Evolutionary conservation across 1,140 invertebrate genomes (phyloP).

Genomic region (Meloidogyne floridensis): DNA sequence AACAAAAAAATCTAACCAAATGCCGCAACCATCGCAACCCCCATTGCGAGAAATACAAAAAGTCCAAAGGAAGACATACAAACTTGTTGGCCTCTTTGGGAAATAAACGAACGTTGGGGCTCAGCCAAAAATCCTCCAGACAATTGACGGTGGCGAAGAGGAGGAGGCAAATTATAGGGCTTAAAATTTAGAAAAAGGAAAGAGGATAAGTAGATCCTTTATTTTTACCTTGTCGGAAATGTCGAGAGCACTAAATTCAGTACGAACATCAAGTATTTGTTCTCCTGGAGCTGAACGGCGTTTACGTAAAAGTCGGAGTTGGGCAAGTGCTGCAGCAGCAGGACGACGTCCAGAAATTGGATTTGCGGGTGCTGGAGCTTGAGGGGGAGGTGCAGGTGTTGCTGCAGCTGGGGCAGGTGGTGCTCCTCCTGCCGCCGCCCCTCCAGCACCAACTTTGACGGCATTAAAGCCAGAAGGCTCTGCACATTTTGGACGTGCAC

Average conservation of each 20-base stretch:
- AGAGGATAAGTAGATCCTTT: not conserved
- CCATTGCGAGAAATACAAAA: constrained; percentile 51
- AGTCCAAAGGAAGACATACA: constrained; percentile 57
- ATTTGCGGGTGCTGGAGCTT: constrained; percentile 1
- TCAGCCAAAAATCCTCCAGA: not conserved
- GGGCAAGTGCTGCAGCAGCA: constrained; percentile 41
- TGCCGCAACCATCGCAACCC: constrained; percentile 47
- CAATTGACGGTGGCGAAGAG: constrained; percentile 42
- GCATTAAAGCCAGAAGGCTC: constrained; percentile 64
- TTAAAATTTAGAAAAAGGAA: not conserved
- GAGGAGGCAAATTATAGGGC: constrained; percentile 35
- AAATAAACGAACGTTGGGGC: constrained; percentile 11
- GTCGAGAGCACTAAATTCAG: constrained; percentile 61
- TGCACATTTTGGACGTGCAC: constrained; percentile 60
- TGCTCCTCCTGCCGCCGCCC: constrained; percentile 36
- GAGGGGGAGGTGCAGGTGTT: constrained; percentile 6
- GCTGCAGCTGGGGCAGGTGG: constrained; percentile 40
- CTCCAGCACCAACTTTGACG: constrained; percentile 48
- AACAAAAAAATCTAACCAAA: not conserved
- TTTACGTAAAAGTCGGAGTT: constrained; percentile 60
- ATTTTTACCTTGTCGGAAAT: constrained; percentile 44
- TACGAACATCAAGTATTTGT: constrained; percentile 60
- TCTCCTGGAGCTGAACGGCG: constrained; percentile 47
- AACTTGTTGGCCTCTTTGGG: constrained; percentile 23
- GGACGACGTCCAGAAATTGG: constrained; percentile 12